Base-by-base conservation (phyloP, 2,113 vertebrate species). In the Neopipo cinnamomea region DNA sequence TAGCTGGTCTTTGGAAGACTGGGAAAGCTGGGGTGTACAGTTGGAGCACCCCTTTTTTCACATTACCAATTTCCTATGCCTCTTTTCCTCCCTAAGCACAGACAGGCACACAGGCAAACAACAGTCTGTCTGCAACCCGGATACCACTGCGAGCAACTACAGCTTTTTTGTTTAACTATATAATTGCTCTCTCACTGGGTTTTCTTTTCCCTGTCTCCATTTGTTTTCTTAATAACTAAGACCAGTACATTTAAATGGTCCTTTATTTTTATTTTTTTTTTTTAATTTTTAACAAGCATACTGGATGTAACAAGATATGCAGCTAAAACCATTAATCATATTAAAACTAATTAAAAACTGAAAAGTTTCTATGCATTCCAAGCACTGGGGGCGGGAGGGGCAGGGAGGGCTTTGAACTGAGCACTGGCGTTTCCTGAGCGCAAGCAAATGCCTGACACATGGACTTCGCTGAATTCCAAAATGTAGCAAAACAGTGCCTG, bases 401-500 rank as follows among this genome's bases (percentile, higher is more conserved):
- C 0, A 28, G 93, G 95, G 91, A 97, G 93, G 94, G 89, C 96
- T 95, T 95, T 91, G 94, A 79, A 94, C 95, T 97, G 75, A 95
- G 88, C 87, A 62, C 97, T 98, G 97, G 96, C 94, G 97, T 97
- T 98, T 97, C 95, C 95, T 89, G 95, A 98, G 97, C 67, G 70
- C 97, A 97, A 97, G 97, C 96, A 97, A 98, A 97, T 96, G 97
- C 96, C 96, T 97, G 97, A 98, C 97, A 97, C 97, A 98, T 91
- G 97, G 97, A 96, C 96, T 95, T 88, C 75, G 31, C 97, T 42
- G 97, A 98, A 98, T 98, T 98, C 97, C 98, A 97, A 98, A 98
- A 97, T 96, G 95, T 95, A 98, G 96, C 97, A 98, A 98, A 98
- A 98, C 98, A 98, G 91, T 94, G 97, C 97, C 93, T 97, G 97